These are phyloP conservation scores for Andrena camellia DNA, from an alignment of 2,888 invertebrate species.

Conservation along the genomic window DNA sequence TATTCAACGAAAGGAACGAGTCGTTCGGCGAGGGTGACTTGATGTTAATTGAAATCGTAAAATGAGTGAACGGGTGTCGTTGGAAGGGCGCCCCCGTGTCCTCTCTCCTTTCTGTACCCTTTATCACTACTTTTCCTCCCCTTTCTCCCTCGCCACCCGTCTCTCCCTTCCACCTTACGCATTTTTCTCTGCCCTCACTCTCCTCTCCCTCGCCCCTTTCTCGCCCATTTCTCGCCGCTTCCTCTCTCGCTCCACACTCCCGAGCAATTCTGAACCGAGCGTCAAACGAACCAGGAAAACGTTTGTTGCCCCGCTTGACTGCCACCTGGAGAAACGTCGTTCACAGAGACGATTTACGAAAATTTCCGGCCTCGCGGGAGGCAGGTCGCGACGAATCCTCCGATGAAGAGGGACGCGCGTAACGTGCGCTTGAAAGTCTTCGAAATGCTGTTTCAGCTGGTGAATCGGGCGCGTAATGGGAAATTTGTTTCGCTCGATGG, in stretches of 20 bases:
- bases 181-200: background rate
- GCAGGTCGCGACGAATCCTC: constrained; percentile 20
- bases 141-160: background rate
- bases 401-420: background rate
- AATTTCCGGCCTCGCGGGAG: constrained; percentile 43
- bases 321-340: constrained; percentile 51
- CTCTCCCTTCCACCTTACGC: no score
- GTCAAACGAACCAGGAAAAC: constrained; percentile 72
- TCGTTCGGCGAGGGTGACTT: constrained; percentile 29
- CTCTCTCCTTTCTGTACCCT: no score
- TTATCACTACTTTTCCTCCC: no score
- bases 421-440: constrained; percentile 12
- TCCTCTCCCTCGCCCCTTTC: background rate
- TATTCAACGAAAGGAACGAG: constrained; percentile 53
- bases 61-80: constrained; percentile 56
- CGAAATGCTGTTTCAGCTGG: background rate
- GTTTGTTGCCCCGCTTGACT: constrained; percentile 63
- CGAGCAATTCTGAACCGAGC: constrained; percentile 69
- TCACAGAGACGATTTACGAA: constrained; percentile 52
- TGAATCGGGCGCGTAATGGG: constrained; percentile 23
- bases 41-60: constrained; percentile 77
- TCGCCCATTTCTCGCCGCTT: constrained; percentile 40
- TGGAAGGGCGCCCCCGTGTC: constrained; percentile 29
- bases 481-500: constrained; percentile 26
- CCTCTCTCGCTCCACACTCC: constrained; percentile 35